phyloP scores from a whole-genome alignment of 2,888 invertebrate species.

The Meiosimyza decipiens region DNA sequence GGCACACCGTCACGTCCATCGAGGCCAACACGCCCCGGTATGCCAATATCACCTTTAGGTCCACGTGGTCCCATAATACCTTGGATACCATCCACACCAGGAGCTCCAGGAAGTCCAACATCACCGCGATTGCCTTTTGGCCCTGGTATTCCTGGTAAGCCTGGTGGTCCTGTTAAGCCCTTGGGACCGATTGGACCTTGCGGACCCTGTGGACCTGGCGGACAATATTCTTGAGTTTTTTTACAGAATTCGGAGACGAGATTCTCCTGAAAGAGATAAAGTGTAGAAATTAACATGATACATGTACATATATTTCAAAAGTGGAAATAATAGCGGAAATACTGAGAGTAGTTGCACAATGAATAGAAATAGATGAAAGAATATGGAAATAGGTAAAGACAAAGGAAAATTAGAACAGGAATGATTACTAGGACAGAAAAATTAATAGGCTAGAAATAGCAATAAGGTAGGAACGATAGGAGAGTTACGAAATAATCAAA shows the following conservation, averaged over 20 bases:
- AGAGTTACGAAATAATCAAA: too few species aligned
- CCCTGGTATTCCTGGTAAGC: conserved; percentile 73
- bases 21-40: conserved; percentile 78
- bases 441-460: too few species aligned
- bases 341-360: too few species aligned
- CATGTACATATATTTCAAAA: too few species aligned
- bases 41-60: conserved; percentile 69
- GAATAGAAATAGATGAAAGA: too few species aligned
- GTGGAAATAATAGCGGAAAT: too few species aligned
- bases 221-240: conserved; percentile 84
- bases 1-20: conserved; percentile 92
- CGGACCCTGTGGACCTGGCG: conserved; percentile 74
- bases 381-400: too few species aligned
- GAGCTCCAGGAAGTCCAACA: conserved; percentile 74
- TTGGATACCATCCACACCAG: conserved; percentile 69
- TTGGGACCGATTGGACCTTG: conserved; percentile 73
- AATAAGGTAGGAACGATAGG: too few species aligned
- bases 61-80: conserved; percentile 62
- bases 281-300: neutral
- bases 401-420: too few species aligned
- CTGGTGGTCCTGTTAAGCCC: conserved; percentile 69
- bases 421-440: too few species aligned
- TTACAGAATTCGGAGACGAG: conserved; percentile 87
- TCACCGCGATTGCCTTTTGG: conserved; percentile 78
- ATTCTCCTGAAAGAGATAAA: conserved; percentile 76